Evolutionary conservation across 2,888 invertebrate genomes (phyloP), one percentile per base, ranked within the genome.

Genomic region (Mellilla xanthometata): DNA sequence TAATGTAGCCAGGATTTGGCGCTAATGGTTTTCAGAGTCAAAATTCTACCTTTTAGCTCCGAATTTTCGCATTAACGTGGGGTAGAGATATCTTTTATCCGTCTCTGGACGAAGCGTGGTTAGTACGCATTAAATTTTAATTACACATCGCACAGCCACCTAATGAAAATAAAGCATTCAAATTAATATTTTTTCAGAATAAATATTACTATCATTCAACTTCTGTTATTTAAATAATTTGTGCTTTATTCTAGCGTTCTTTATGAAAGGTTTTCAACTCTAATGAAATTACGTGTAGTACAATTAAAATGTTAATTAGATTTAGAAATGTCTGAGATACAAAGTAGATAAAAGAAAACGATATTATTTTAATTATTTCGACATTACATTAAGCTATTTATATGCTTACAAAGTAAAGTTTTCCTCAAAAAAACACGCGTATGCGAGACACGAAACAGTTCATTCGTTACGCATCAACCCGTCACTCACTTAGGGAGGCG

Each of bases 381-480:
- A n/a, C n/a, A n/a, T n/a, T n/a, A n/a, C n/a, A n/a, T n/a, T n/a
- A n/a, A n/a, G n/a, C n/a, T n/a, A n/a, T n/a, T n/a, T n/a, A n/a
- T n/a, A n/a, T n/a, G n/a, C n/a, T n/a, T n/a, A n/a, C n/a, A n/a
- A n/a, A n/a, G n/a, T n/a, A n/a, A n/a, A n/a, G n/a, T 19, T 19
- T 19, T 19, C 15, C 15, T 19, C 24, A 24, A 4, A 24, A 24
- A 8, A 24, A 24, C 8, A 24, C 24, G n/a, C n/a, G 1, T 24
- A 24, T 24, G 8, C n/a, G 57, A 49, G 52, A 58, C 56, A 63
- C 66, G 24, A 54, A 60, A 62, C 59, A 65, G 70, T 76, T 70
- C 71, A 76, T 79, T 73, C 68, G 64, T 71, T 73, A 73, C 65
- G 68, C 74, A 79, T 79, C 74, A 75, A 72, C 70, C 72, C 74